phyloP scores from a whole-genome alignment of 1,140 invertebrate species.

The Scylla paramamosain region DNA sequence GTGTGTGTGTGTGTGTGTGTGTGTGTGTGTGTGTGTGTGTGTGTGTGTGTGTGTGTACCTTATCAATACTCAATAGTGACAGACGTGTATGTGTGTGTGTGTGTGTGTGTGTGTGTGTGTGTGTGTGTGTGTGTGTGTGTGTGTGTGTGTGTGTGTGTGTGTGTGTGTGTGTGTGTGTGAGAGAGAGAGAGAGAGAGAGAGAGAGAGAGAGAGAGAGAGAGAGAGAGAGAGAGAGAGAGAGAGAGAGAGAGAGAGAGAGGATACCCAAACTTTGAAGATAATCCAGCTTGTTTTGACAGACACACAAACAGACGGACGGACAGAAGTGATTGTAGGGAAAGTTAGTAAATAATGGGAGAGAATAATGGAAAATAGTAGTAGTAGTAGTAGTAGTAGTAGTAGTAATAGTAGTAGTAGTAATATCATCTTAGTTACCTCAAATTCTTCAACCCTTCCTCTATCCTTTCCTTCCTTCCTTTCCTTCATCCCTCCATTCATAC shows the following conservation, averaged over 20 bases:
- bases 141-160: no score
- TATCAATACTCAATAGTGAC: no score
- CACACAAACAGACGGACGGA: background rate
- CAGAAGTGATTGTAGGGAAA: background rate
- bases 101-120: no score
- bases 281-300: background rate
- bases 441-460: no score
- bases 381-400: conserved; percentile 14
- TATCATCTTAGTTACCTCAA: no score
- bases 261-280: background rate
- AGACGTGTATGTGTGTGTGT: no score
- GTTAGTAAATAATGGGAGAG: background rate
- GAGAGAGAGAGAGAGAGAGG: background rate
- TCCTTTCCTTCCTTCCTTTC: background rate
- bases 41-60: background rate
- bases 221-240: background rate
- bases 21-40: background rate
- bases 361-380: background rate
- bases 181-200: background rate
- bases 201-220: conserved; percentile 20
- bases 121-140: no score
- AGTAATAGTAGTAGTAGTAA: conserved; percentile 5
- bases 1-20: conserved; percentile 2
- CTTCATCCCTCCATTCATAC: no score
- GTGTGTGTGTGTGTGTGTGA: no score